A percentile compares a stretch with the other conserved stretches of the same genome.
Conservation (phyloP, 2,113 vertebrate genomes). For the Epinephelus lanceolatus region DNA sequence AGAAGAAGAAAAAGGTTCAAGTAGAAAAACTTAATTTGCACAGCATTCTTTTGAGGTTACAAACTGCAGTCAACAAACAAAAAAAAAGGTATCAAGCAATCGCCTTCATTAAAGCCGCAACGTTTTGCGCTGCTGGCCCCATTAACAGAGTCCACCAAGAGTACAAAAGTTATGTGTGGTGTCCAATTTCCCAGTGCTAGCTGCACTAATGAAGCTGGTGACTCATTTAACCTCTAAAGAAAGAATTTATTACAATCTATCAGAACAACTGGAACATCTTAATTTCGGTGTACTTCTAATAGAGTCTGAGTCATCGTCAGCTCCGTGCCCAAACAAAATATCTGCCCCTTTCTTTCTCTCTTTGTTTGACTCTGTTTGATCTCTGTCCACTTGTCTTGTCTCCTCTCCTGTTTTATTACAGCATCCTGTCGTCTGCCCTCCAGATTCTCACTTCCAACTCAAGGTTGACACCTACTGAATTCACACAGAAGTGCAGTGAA, state of each 20-base stretch:
- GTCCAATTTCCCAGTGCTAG: constrained; percentile 46
- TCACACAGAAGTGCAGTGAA: constrained; percentile 35
- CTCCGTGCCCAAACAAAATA: constrained; percentile 25
- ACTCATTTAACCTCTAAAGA: constrained; percentile 69
- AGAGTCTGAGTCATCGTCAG: constrained; percentile 47
- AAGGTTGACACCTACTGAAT: constrained; percentile 53
- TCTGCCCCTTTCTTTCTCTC: constrained; percentile 10
- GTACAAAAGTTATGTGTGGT: constrained; percentile 40
- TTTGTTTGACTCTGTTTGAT: constrained; percentile 31
- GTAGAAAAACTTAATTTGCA: constrained; percentile 19
- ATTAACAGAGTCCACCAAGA: constrained; percentile 33
- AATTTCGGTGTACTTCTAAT: constrained; percentile 47
- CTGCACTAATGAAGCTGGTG: constrained; percentile 62
- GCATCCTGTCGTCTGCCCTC: not conserved
- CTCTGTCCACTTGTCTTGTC: constrained; percentile 27
- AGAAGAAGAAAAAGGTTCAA: not conserved
- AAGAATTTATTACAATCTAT: constrained; percentile 57
- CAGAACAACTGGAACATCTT: constrained; percentile 50
- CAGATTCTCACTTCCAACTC: constrained; percentile 35
- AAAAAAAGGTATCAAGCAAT: constrained; percentile 20
- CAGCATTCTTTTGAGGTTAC: constrained; percentile 14
- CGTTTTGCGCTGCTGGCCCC: constrained; percentile 28
- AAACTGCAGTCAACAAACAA: not conserved
- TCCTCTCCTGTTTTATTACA: constrained; percentile 4
- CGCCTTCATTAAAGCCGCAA: constrained; percentile 46